Evolutionary conservation across 2,888 invertebrate species (phyloP).

Genomic region (Microdon myrmicae): DNA sequence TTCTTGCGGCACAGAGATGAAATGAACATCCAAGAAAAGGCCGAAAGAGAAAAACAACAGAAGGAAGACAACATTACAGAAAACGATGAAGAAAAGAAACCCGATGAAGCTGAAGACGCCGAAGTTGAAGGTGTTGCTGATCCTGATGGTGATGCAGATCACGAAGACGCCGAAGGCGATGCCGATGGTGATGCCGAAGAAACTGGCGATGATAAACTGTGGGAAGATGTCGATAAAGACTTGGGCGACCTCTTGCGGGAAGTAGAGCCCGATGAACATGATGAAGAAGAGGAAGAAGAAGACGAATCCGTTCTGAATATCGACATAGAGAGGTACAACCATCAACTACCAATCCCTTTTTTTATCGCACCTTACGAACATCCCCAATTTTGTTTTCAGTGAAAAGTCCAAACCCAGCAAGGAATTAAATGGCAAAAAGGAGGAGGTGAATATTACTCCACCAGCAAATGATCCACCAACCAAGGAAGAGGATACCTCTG

Average conservation of each 20-base stretch:
- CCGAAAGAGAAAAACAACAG: constrained; percentile 70
- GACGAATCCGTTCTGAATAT: constrained; percentile 70
- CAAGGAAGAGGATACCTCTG: constrained; percentile 41
- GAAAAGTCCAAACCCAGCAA: constrained; percentile 69
- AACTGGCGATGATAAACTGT: constrained; percentile 75
- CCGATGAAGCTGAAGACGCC: constrained; percentile 70
- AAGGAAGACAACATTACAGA: constrained; percentile 53
- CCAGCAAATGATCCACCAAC: constrained; percentile 56
- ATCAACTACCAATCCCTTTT: constrained; percentile 43
- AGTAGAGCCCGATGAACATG: constrained; percentile 75
- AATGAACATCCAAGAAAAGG: constrained; percentile 77
- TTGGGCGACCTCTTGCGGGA: constrained; percentile 80
- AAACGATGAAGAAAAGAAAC: constrained; percentile 59
- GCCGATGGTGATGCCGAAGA: constrained; percentile 66
- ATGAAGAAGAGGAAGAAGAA: constrained; percentile 75
- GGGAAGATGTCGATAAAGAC: constrained; percentile 86
- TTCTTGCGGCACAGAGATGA: constrained; percentile 83
- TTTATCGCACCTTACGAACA: constrained; percentile 69
- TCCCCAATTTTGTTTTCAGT: constrained; percentile 56
- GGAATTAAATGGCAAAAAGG: constrained; percentile 65
- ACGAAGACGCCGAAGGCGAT: constrained; percentile 22
- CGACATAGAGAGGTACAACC: constrained; percentile 69
- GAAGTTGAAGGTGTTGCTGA: constrained; percentile 78
- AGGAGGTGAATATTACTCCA: constrained; percentile 66
- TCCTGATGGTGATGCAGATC: constrained; percentile 72